phyloP scores from a whole-genome alignment of 2,113 vertebrate genomes.

The Misgurnus anguillicaudatus region DNA sequence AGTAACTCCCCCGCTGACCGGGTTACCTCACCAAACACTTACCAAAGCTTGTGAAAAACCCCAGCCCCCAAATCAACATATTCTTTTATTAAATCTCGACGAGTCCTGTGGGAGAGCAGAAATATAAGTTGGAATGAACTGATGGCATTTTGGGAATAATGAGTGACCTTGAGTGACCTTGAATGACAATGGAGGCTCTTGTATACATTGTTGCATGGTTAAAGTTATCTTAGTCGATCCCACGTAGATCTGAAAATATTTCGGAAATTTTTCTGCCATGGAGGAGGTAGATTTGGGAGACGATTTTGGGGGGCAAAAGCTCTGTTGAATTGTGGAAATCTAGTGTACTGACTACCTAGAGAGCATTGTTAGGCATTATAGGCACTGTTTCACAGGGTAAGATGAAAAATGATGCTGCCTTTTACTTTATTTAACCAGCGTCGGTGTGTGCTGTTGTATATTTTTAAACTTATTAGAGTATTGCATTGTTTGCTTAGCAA shows the following conservation, averaged over 20 bases:
- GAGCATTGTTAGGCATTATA: neutral
- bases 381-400: neutral
- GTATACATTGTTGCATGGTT: neutral
- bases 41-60: conserved; percentile 27
- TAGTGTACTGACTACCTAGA: neutral
- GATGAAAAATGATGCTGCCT: neutral
- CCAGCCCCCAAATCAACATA: conserved; percentile 23
- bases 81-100: conserved; percentile 27
- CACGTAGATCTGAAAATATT: neutral
- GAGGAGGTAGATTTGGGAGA: neutral
- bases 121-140: neutral
- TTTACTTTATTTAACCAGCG: neutral
- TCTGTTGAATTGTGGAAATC: neutral
- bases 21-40: conserved; percentile 21
- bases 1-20: conserved; percentile 60
- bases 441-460: neutral
- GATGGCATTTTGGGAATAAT: conserved; percentile 8
- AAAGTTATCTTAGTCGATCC: neutral
- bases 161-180: conserved; percentile 1
- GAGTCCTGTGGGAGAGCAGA: neutral
- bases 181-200: neutral
- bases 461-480: too few species aligned
- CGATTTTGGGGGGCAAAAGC: neutral
- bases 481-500: too few species aligned
- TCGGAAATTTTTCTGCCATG: neutral